Conservation (phyloP, 1,140 invertebrate genomes). For the Thrips palmi region DNA sequence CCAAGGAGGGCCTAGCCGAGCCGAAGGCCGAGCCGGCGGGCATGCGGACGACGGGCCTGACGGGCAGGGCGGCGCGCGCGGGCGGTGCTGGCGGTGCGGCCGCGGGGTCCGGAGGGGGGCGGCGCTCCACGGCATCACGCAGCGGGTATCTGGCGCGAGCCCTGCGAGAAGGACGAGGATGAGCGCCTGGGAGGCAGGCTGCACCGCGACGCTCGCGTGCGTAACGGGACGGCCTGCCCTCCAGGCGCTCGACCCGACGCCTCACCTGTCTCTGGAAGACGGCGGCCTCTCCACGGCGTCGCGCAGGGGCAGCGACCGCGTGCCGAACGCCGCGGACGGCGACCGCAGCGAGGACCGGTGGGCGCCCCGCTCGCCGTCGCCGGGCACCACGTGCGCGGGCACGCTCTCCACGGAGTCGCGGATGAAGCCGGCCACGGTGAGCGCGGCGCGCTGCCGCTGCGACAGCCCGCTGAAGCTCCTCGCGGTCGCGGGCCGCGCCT, state of each 20-base stretch:
- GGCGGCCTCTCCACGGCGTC: slow-evolving; percentile 32
- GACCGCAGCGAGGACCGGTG: too few species aligned
- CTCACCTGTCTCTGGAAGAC: slow-evolving; percentile 13
- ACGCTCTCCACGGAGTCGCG: too few species aligned
- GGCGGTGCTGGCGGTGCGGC: too few species aligned
- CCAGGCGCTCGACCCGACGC: neutral
- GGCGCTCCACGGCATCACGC: slow-evolving; percentile 46
- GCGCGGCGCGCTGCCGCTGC: too few species aligned
- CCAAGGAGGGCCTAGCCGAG: slow-evolving; percentile 7
- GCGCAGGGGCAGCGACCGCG: slow-evolving; percentile 15
- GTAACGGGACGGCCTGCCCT: neutral
- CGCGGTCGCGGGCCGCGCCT: too few species aligned
- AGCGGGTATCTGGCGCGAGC: slow-evolving; percentile 24
- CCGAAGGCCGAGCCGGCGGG: slow-evolving; percentile 10
- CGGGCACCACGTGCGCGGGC: too few species aligned
- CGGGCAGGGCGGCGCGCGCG: neutral
- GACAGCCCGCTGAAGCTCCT: too few species aligned
- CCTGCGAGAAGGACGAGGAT: slow-evolving; percentile 11
- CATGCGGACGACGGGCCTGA: neutral
- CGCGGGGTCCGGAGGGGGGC: slow-evolving; percentile 26
- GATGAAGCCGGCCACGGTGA: too few species aligned
- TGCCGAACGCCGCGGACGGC: neutral
- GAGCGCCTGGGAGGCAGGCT: too few species aligned
- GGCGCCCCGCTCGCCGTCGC: too few species aligned
- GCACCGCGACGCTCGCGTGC: too few species aligned